phyloP scores from a whole-genome alignment of 2,113 vertebrate genomes.

The Tragelaphus buxtoni region DNA sequence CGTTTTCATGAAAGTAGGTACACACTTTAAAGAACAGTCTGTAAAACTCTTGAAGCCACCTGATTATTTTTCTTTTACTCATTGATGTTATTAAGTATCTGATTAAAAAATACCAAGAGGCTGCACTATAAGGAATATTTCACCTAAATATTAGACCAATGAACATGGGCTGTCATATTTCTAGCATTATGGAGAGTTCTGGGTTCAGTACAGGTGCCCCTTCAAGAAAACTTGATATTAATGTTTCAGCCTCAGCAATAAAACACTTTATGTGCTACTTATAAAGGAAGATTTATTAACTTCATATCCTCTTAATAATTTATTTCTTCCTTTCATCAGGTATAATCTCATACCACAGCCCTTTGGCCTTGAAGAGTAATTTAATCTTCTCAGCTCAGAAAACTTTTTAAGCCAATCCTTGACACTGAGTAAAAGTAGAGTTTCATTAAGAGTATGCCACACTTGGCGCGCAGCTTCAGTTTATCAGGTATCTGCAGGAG shows the following conservation, averaged over 20 bases:
- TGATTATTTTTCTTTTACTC: neutral
- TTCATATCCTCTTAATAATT: constrained; percentile 47
- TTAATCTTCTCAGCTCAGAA: constrained; percentile 56
- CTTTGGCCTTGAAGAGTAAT: constrained; percentile 46
- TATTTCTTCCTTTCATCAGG: constrained; percentile 46
- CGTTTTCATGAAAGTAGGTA: neutral
- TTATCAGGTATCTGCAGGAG: neutral
- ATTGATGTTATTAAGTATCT: neutral
- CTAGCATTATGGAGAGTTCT: neutral
- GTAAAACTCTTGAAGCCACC: neutral
- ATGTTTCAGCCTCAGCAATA: constrained; percentile 21
- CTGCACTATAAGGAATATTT: neutral
- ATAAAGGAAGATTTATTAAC: constrained; percentile 36
- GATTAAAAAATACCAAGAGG: neutral
- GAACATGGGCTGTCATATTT: neutral
- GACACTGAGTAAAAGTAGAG: neutral
- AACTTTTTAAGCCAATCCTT: constrained; percentile 11
- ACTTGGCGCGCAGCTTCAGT: neutral
- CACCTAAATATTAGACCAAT: neutral
- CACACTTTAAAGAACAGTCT: neutral
- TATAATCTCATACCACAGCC: constrained; percentile 19
- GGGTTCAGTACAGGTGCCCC: neutral
- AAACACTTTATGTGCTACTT: constrained; percentile 31
- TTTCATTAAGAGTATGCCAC: neutral
- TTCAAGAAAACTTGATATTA: constrained; percentile 23